Conservation (phyloP, 2,888 invertebrate genomes). For the Fragum fragum region DNA sequence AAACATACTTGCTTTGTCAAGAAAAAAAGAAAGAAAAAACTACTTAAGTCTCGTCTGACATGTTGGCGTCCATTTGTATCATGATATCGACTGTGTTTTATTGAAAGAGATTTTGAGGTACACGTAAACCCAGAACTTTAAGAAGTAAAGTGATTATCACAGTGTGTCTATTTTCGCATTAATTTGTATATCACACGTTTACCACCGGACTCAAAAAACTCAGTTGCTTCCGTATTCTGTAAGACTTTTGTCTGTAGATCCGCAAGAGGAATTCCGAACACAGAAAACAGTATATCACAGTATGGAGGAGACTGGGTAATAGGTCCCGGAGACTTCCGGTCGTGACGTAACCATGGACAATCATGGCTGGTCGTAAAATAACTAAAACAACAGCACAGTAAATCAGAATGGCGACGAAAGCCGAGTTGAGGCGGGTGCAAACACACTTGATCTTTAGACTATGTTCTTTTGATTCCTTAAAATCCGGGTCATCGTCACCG, state of each 20-base stretch:
- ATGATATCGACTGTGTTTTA: no score
- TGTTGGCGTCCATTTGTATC: no score
- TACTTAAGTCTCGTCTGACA: no score
- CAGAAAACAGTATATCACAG: constrained; percentile 56
- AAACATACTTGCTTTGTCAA: no score
- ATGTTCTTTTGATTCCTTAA: neutral
- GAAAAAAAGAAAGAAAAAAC: no score
- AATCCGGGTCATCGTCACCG: neutral
- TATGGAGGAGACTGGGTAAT: constrained; percentile 54
- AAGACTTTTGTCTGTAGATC: neutral
- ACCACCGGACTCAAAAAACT: neutral
- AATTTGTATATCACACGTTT: neutral
- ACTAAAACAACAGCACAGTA: constrained; percentile 46
- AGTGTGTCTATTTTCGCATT: no score
- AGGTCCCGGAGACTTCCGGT: constrained; percentile 50
- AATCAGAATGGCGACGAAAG: constrained; percentile 43
- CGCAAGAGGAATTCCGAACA: constrained; percentile 50
- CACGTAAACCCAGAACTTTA: no score
- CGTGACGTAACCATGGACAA: constrained; percentile 50
- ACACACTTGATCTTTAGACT: constrained; percentile 34
- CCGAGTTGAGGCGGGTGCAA: constrained; percentile 44
- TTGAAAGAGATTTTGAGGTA: no score
- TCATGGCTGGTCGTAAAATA: constrained; percentile 42
- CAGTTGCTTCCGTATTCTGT: constrained; percentile 11
- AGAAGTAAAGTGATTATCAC: no score